Percentiles rank a stretch among this genome's conserved stretches.
Conservation (phyloP, 53 echinoderm and acorn worm species). For the Hippasteria phrygiana region DNA sequence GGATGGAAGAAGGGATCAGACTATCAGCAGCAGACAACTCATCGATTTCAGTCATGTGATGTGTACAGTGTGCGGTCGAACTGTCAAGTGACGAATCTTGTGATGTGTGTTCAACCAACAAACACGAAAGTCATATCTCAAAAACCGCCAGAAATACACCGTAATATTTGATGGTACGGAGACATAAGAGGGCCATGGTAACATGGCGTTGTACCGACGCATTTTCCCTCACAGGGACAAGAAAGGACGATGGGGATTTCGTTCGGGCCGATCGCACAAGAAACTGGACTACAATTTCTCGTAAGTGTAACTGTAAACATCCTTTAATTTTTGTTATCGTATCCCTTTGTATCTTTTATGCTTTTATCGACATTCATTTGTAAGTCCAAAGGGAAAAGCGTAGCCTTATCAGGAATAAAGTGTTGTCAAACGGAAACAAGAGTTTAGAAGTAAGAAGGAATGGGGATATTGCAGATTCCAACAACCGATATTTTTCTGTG, state of each 20-base stretch:
- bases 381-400: too few species aligned
- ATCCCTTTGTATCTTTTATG: too few species aligned
- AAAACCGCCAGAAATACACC: not conserved
- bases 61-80: not conserved
- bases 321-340: too few species aligned
- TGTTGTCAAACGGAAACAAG: too few species aligned
- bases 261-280: conserved; percentile 43
- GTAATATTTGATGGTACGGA: not conserved
- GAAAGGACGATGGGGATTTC: conserved; percentile 53
- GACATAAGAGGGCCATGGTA: conserved; percentile 28
- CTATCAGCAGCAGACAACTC: not conserved
- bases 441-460: too few species aligned
- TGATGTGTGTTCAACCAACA: not conserved
- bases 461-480: too few species aligned
- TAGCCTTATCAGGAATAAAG: too few species aligned
- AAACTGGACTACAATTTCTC: conserved; percentile 61
- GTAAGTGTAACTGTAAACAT: conserved; percentile 21
- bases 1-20: not conserved
- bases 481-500: too few species aligned
- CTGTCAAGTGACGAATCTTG: not conserved
- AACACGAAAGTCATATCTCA: not conserved
- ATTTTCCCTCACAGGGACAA: conserved; percentile 52
- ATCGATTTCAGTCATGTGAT: not conserved
- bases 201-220: conserved; percentile 55
- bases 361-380: too few species aligned